These are phyloP conservation scores for Passer domesticus DNA, from an alignment of 2,113 vertebrate genomes.

Conservation along the genomic window DNA sequence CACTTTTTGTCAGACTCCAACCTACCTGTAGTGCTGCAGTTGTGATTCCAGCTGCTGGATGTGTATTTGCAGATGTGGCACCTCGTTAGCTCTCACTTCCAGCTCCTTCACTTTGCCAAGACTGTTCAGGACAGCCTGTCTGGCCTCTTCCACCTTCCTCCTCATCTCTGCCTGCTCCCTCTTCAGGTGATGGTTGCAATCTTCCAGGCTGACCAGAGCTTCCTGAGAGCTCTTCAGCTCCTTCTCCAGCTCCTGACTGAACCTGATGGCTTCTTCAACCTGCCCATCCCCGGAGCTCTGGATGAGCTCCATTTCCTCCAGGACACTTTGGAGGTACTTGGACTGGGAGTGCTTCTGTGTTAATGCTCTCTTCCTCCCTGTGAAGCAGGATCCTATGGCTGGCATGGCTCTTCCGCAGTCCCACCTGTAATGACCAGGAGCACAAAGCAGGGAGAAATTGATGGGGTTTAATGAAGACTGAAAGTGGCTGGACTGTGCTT, in stretches of 20 bases:
- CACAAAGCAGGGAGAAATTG: not conserved
- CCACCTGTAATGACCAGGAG: slow-evolving; percentile 75
- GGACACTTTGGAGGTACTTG: slow-evolving; percentile 75
- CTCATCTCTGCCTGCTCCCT: slow-evolving; percentile 85
- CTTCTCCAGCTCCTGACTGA: slow-evolving; percentile 81
- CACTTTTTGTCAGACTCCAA: not conserved
- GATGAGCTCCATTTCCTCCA: slow-evolving; percentile 80
- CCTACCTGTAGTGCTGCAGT: slow-evolving; percentile 86
- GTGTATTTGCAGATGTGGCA: slow-evolving; percentile 79
- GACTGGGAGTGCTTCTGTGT: slow-evolving; percentile 21
- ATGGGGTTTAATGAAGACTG: not conserved
- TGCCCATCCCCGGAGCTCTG: slow-evolving; percentile 77
- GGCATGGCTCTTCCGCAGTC: slow-evolving; percentile 87
- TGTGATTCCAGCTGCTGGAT: slow-evolving; percentile 84
- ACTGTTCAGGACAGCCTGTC: slow-evolving; percentile 79
- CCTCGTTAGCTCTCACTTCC: slow-evolving; percentile 81
- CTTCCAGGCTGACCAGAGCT: slow-evolving; percentile 76
- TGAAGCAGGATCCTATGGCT: slow-evolving; percentile 76
- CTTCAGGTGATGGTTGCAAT: slow-evolving; percentile 80
- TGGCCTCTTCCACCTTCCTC: slow-evolving; percentile 86
- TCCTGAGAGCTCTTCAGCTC: slow-evolving; percentile 82
- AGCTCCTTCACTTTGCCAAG: slow-evolving; percentile 90
- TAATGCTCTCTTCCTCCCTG: slow-evolving; percentile 50
- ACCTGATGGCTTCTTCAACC: slow-evolving; percentile 78
- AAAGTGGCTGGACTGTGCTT: not conserved